Evolutionary conservation across 2,797 vertebrate species (phyloP).

Genomic region (Antennarius maculatus): DNA sequence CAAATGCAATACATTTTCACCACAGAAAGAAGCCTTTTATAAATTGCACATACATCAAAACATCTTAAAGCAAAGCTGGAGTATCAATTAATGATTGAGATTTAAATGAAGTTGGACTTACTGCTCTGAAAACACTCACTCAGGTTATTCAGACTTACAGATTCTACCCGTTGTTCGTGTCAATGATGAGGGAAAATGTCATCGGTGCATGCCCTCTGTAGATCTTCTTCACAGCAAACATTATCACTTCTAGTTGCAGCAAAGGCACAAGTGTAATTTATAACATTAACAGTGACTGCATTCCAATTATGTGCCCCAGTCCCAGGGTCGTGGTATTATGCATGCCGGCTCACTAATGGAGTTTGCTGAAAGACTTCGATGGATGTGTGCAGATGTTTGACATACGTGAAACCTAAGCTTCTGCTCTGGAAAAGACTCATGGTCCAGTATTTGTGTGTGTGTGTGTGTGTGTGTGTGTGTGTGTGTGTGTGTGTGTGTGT

Average conservation of each 20-base stretch:
- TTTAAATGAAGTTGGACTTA: too few species aligned
- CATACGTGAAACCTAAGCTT: not conserved
- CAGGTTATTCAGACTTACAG: too few species aligned
- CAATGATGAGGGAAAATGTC: not conserved
- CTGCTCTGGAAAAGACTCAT: too few species aligned
- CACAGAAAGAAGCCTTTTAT: conserved; percentile 7
- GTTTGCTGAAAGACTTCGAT: not conserved
- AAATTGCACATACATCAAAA: conserved; percentile 3
- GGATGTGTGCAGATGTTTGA: not conserved
- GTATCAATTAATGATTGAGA: too few species aligned
- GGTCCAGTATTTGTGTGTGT: too few species aligned
- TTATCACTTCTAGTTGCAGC: not conserved
- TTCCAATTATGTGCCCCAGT: not conserved
- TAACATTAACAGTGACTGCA: conserved; percentile 6
- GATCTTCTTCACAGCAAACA: conserved; percentile 3
- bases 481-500: too few species aligned
- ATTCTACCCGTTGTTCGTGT: too few species aligned
- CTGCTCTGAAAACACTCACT: too few species aligned
- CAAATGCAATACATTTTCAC: too few species aligned
- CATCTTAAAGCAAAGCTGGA: not conserved
- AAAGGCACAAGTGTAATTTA: conserved; percentile 15
- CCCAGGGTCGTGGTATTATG: too few species aligned
- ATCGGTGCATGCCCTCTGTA: not conserved
- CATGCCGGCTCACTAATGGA: not conserved
- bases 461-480: too few species aligned